Evolutionary conservation across 2,888 invertebrate genomes (phyloP).

Genomic region (Drosophila kanekoi): DNA sequence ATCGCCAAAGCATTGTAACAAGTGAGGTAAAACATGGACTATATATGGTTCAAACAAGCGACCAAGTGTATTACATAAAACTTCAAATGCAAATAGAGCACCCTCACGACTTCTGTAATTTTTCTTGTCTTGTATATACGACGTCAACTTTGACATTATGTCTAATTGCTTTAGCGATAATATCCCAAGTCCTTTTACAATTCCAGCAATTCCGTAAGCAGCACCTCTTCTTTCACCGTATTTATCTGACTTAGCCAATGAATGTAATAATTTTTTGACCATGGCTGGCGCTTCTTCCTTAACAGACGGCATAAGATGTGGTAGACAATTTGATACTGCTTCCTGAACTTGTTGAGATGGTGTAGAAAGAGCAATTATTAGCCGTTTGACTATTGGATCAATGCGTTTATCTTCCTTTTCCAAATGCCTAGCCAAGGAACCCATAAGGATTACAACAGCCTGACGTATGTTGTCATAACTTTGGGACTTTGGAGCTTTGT

Average conservation of each 20-base stretch:
- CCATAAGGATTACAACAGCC: slow-evolving; percentile 98
- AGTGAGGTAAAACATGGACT: slow-evolving; percentile 97
- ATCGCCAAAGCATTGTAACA: slow-evolving; percentile 98
- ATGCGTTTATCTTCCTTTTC: slow-evolving; percentile 95
- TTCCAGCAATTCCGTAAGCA: slow-evolving; percentile 98
- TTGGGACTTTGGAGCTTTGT: slow-evolving; percentile 95
- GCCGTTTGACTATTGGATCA: slow-evolving; percentile 96
- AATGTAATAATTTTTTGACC: slow-evolving; percentile 93
- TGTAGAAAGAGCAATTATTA: slow-evolving; percentile 96
- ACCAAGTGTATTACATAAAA: slow-evolving; percentile 95
- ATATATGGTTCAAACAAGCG: slow-evolving; percentile 99
- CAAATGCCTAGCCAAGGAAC: slow-evolving; percentile 97
- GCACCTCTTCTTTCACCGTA: slow-evolving; percentile 95
- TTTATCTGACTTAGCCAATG: slow-evolving; percentile 95
- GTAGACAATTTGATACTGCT: slow-evolving; percentile 98
- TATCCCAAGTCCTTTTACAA: slow-evolving; percentile 98
- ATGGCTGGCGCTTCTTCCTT: slow-evolving; percentile 95
- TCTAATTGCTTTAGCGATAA: slow-evolving; percentile 97
- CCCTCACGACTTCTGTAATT: slow-evolving; percentile 97
- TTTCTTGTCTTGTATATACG: slow-evolving; percentile 98
- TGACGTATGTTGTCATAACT: slow-evolving; percentile 97
- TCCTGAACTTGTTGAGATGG: slow-evolving; percentile 99
- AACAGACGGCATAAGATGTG: slow-evolving; percentile 96
- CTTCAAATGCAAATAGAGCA: slow-evolving; percentile 98
- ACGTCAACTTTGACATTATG: slow-evolving; percentile 96